phyloP scores from a whole-genome alignment of 2,797 vertebrate species.

The Gymnothorax javanicus region DNA sequence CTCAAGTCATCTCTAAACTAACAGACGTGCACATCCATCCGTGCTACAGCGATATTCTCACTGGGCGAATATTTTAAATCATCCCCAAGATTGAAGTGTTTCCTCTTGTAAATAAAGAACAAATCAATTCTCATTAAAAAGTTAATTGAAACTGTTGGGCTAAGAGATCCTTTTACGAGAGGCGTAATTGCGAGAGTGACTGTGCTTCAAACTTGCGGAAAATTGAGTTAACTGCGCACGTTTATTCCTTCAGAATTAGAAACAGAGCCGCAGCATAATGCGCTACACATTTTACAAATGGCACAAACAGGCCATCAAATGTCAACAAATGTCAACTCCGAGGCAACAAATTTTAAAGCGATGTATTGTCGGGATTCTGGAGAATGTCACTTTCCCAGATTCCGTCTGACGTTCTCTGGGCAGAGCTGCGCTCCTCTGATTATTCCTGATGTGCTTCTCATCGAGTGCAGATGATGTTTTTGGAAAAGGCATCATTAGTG shows the following conservation, averaged over 20 bases:
- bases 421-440: too few relatives aligned
- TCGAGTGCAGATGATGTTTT: too few relatives aligned
- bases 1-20: background rate
- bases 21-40: background rate
- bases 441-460: too few relatives aligned
- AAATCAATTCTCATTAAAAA: conserved; percentile 1
- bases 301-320: too few relatives aligned
- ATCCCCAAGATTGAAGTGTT: background rate
- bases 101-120: background rate
- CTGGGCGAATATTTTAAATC: background rate
- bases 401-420: too few relatives aligned
- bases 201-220: background rate
- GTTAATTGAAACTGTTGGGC: background rate
- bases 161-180: background rate
- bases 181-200: background rate
- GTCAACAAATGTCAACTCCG: too few relatives aligned
- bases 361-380: too few relatives aligned
- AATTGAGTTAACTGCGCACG: background rate
- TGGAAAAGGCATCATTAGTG: too few relatives aligned
- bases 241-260: background rate
- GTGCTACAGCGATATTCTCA: background rate
- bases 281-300: too few relatives aligned
- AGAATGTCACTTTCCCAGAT: too few relatives aligned
- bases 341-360: too few relatives aligned
- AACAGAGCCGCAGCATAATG: background rate